Conservation (phyloP, 2,797 vertebrate species). For the Holocentrus rufus region DNA sequence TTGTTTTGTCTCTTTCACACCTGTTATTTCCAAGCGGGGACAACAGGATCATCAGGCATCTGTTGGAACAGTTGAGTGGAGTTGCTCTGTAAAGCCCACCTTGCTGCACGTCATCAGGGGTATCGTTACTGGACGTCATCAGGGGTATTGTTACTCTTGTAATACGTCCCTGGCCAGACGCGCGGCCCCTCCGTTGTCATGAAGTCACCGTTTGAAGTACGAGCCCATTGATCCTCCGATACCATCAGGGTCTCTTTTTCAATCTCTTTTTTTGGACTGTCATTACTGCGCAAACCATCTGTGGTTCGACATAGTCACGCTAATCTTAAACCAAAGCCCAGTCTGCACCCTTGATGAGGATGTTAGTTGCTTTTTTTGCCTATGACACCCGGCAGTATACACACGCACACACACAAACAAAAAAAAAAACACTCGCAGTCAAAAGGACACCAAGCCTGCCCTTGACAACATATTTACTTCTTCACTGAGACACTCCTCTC, state of each 20-base stretch:
- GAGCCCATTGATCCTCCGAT: slow-evolving; percentile 54
- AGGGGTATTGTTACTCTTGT: slow-evolving; percentile 36
- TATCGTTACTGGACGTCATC: slow-evolving; percentile 43
- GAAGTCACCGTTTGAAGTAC: slow-evolving; percentile 50
- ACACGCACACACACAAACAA: slow-evolving; percentile 24
- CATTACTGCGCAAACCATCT: slow-evolving; percentile 45
- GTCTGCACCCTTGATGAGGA: slow-evolving; percentile 36
- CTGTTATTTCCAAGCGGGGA: slow-evolving; percentile 21
- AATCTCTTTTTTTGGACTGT: slow-evolving; percentile 16
- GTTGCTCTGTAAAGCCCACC: too few species aligned
- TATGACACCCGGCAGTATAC: slow-evolving; percentile 40
- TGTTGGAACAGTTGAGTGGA: slow-evolving; percentile 26
- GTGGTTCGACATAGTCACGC: slow-evolving; percentile 37
- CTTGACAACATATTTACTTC: slow-evolving; percentile 74
- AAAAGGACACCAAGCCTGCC: slow-evolving; percentile 1
- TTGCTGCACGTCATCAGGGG: slow-evolving; percentile 43
- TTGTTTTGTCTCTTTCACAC: slow-evolving; percentile 36
- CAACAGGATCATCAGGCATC: slow-evolving; percentile 24
- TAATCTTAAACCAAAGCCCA: slow-evolving; percentile 30
- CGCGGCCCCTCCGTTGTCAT: slow-evolving; percentile 29
- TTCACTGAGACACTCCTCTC: slow-evolving; percentile 55
- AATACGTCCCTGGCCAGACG: slow-evolving; percentile 33
- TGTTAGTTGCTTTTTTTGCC: slow-evolving; percentile 42
- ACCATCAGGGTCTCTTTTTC: slow-evolving; percentile 39
- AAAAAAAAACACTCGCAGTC: slow-evolving; percentile 23